Base-by-base conservation (phyloP, 2,888 invertebrate genomes). In the Corbicula japonica region DNA sequence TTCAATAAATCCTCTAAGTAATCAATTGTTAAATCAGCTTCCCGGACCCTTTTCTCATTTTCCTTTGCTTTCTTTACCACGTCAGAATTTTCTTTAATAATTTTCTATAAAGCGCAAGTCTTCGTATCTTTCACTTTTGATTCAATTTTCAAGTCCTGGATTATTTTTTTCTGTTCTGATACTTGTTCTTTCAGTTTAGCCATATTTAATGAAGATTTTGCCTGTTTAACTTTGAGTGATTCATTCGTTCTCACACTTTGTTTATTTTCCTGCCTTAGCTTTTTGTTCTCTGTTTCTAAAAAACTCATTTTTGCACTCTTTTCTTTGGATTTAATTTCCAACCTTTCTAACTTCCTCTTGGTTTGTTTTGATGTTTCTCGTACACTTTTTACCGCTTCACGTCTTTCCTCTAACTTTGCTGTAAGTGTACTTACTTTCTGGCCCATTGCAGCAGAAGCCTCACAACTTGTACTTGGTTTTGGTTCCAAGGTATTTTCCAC, bases 331-430 rank as follows among this genome's bases (percentile, higher is more conserved):
- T 28, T 32, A 15, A 15, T 65, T 23, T 34, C 5, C 34, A 46
- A 34, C 26, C 18, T 70, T 68, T 30, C 68, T 62, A 52, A 61
- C 73, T 23, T 77, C 69, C 26, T 26, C 44, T 77, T 66, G 54
- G 15, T 61, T 70, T 58, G 80, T 62, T 15, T 78, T 65, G 41
- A 15, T 23, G 30, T 75, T 60, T 15, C 34, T 26, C 34, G 18
- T 41, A 23, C 10, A 30, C n/a, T 30, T 50, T 23, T 23, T 48
- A 44, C 26, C n/a, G 30, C 50, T 21, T 10, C 32, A n/a, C 23
- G 26, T 65, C 21, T 23, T 4, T 30, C 48, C 12, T 66, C 54
- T 21, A 68, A 12, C 23, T 68, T 68, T 10, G n/a, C n/a, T n/a
- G n/a, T n/a, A n/a, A n/a, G n/a, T n/a, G n/a, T n/a, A n/a, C n/a